Percentiles rank a stretch among this genome's conserved stretches.
Evolutionary conservation across 2,888 invertebrate genomes (phyloP).

Genomic region (Eristalinus aeneus): DNA sequence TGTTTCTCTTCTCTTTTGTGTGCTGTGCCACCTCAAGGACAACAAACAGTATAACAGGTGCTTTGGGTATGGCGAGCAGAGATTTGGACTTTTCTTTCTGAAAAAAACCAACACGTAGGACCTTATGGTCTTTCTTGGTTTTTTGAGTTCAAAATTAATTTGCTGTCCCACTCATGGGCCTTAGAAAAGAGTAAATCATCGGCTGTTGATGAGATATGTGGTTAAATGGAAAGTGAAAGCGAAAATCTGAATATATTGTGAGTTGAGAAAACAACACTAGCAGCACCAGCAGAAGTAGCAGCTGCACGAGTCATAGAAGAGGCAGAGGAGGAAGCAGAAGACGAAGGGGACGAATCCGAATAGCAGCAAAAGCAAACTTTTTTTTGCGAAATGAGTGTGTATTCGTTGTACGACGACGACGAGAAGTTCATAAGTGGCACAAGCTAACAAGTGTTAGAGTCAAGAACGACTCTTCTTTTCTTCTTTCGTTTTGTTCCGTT

Average conservation of each 20-base stretch:
- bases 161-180: neutral
- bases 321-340: neutral
- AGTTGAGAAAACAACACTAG: neutral
- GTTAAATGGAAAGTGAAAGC: conserved; percentile 19
- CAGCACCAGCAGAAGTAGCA: neutral
- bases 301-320: no score
- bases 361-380: conserved; percentile 37
- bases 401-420: conserved; percentile 58
- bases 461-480: conserved; percentile 36
- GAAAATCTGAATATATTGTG: conserved; percentile 13
- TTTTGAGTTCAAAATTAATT: neutral
- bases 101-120: conserved; percentile 26
- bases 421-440: conserved; percentile 62
- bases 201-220: neutral
- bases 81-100: conserved; percentile 24
- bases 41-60: conserved; percentile 70
- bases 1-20: conserved; percentile 21
- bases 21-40: conserved; percentile 58
- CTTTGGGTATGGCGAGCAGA: conserved; percentile 59
- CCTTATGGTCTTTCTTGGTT: neutral
- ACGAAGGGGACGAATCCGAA: conserved; percentile 22
- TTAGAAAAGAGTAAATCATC: neutral
- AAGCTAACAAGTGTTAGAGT: conserved; percentile 68
- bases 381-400: conserved; percentile 65
- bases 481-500: neutral